Evolutionary conservation across 1,140 invertebrate genomes (phyloP), one percentile per base, ranked within the genome.

Genomic region (Drosophila tsacasi): DNA sequence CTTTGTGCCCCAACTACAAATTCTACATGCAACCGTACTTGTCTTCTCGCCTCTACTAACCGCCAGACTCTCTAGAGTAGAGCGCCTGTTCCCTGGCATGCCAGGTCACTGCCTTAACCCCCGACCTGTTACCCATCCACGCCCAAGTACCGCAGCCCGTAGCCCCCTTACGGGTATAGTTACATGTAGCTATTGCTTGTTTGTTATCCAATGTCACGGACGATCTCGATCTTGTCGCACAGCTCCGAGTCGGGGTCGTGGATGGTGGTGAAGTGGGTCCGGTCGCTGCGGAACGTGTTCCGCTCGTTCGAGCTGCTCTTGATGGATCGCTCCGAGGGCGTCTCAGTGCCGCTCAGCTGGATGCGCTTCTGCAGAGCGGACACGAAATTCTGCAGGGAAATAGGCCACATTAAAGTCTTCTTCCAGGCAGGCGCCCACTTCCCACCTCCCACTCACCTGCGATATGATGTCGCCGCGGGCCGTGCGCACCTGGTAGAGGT

Each of bases 401-500:
- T 92, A 72, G 25, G 9, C 6, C 37, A 8, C 10, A 30, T 21
- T n/a, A 40, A 17, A 5, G 23, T 23, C 32, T 35, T 13, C 30
- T 10, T 3, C 19, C 30, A 21, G 30, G 3, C n/a, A n/a, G 30
- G 9, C 8, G 27, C 27, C 27, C 6, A 4, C 19, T 54, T 2
- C n/a, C 8, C 5, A 13, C 13, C 27, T 6, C 12, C 7, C 15
- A 83, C 74, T 91, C 83, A 96, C 97, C 95, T 98, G 97, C 79
- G 97, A 97, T 64, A 98, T 97, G 79, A 98, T 96, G 94, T 98
- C 97, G 17, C 97, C 97, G 79, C 97, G 97, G 37, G 96, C 96
- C 15, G 97, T 97, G 75, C 97, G 94, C 65, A 97, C 96, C 94
- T 98, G 97, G 94, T 98, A 98, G 72, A 98, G 93, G 92, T 98